Percentiles rank a stretch among this genome's conserved stretches.
These are phyloP conservation scores for Notothenia coriiceps DNA, from an alignment of 2,113 vertebrate genomes.

Conservation along the genomic window DNA sequence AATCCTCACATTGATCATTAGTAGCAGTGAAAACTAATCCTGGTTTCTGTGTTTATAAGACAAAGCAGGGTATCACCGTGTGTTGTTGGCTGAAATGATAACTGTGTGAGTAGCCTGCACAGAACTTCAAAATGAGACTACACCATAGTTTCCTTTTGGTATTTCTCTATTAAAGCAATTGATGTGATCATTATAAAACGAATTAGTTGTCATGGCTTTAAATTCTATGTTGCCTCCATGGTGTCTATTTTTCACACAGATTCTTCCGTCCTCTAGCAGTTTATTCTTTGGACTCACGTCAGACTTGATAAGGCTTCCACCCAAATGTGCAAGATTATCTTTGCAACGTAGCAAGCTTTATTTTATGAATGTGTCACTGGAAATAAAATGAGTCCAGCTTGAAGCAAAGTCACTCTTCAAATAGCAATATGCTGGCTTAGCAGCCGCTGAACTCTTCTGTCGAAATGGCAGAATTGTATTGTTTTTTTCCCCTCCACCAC, in stretches of 20 bases:
- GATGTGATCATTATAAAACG: conserved; percentile 51
- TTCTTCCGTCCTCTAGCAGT: conserved; percentile 33
- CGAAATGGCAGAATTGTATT: conserved; percentile 70
- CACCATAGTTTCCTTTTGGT: conserved; percentile 34
- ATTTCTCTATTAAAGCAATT: conserved; percentile 31
- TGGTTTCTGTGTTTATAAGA: conserved; percentile 9
- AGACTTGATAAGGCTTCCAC: conserved; percentile 51
- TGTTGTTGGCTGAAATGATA: conserved; percentile 27
- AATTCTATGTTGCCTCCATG: conserved; percentile 50
- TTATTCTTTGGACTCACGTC: conserved; percentile 53
- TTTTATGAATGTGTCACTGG: conserved; percentile 56
- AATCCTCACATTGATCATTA: background rate
- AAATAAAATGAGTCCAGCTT: conserved; percentile 56
- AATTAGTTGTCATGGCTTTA: conserved; percentile 24
- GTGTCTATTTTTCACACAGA: conserved; percentile 37
- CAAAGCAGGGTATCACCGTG: background rate
- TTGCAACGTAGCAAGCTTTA: conserved; percentile 52
- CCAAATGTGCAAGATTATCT: conserved; percentile 66
- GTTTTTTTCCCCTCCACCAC: conserved; percentile 47
- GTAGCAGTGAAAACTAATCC: background rate
- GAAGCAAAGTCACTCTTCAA: conserved; percentile 66
- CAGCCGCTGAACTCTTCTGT: conserved; percentile 65
- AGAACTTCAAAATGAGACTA: conserved; percentile 23
- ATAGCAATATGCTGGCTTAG: conserved; percentile 67
- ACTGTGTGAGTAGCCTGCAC: conserved; percentile 11